Conservation (phyloP, 37 sponge, comb jelly and placozoan genomes). For the Oscarella lobularis region DNA sequence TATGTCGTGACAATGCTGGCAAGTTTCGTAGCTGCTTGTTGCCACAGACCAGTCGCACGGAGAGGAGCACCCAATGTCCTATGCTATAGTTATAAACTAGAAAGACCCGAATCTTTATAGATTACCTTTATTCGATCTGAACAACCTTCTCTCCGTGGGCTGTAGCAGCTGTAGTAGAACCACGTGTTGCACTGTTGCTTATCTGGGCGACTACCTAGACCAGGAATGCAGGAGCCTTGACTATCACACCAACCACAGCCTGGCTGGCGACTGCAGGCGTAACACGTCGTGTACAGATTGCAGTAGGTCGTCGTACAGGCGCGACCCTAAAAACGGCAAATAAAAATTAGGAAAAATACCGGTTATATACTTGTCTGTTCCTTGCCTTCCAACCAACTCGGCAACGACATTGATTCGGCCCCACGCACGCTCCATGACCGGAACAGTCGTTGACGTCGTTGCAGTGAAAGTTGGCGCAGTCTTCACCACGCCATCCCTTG, state of each 20-base stretch:
- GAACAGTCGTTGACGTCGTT: background rate
- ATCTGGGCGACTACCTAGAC: background rate
- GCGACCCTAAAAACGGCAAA: slow-evolving; percentile 1
- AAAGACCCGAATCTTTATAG: background rate
- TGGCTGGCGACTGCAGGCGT: background rate
- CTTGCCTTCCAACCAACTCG: background rate
- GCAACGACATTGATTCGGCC: background rate
- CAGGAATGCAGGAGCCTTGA: background rate
- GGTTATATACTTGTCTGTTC: background rate
- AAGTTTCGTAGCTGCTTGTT: background rate
- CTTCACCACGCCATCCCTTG: background rate
- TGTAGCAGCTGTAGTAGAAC: background rate
- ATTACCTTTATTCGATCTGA: background rate
- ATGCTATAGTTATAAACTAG: no score
- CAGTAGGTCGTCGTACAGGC: slow-evolving; percentile 1
- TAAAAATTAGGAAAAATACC: background rate
- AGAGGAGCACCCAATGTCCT: background rate
- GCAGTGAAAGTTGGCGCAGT: background rate
- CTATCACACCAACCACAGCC: slow-evolving; percentile 1
- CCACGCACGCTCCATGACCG: background rate
- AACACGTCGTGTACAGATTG: background rate
- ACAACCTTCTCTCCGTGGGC: no score
- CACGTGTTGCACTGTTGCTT: background rate
- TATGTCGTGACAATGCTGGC: slow-evolving; percentile 1
- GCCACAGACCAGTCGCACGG: background rate